Percentiles rank a stretch among this genome's conserved stretches.
Evolutionary conservation across 2,797 vertebrate genomes (phyloP).

Genomic region (Smutsia gigantea): DNA sequence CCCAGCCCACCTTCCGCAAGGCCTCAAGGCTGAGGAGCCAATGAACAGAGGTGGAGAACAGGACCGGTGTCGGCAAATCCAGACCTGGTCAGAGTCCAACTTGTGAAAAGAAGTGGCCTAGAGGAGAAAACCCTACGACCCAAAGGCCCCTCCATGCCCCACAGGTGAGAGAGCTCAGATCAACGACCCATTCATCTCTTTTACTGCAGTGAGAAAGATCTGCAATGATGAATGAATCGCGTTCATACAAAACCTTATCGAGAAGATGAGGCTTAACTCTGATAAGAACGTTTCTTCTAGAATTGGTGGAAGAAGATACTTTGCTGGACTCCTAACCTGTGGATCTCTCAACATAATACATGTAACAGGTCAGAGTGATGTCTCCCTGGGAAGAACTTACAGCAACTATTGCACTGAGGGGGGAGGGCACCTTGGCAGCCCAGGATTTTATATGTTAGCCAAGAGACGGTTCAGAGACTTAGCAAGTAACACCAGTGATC

Average conservation of each 20-base stretch:
- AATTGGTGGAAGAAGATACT: neutral
- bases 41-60: neutral
- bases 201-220: neutral
- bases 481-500: neutral
- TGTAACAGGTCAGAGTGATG: rapidly evolving
- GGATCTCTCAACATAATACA: neutral
- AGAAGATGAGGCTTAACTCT: neutral
- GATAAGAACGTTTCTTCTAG: neutral
- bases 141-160: neutral
- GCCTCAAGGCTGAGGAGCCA: neutral
- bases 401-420: rapidly evolving
- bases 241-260: neutral
- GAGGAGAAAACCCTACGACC: neutral
- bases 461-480: neutral
- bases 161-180: neutral
- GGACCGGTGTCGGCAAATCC: neutral
- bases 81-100: neutral
- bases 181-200: neutral
- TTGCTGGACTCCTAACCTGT: neutral
- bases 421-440: neutral
- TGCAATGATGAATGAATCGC: neutral
- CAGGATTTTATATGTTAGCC: neutral
- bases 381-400: neutral
- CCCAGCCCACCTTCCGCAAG: neutral
- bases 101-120: neutral